phyloP scores from a whole-genome alignment of 2,797 vertebrate species.

The Loris lydekkerianus region DNA sequence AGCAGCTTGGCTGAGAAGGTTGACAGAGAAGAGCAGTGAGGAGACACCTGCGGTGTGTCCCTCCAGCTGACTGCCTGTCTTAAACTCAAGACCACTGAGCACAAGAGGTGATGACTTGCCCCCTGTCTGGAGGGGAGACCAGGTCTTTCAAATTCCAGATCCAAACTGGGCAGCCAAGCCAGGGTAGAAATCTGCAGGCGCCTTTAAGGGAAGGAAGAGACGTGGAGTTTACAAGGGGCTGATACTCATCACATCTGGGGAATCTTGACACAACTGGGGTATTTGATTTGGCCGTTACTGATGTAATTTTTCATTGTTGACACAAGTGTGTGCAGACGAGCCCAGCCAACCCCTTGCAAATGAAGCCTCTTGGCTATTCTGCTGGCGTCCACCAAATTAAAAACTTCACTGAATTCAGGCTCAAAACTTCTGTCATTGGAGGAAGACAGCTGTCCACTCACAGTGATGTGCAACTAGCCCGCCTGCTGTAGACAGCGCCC shows the following conservation, averaged over 20 bases:
- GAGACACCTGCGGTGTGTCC: accelerated
- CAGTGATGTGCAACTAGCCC: not conserved
- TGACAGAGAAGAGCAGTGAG: accelerated
- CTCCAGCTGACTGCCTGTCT: accelerated
- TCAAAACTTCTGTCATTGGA: constrained; percentile 72
- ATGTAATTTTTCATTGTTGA: constrained; percentile 76
- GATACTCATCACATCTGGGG: not conserved
- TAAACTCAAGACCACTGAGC: accelerated
- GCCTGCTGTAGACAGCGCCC: too few relatives aligned
- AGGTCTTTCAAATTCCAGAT: too few relatives aligned
- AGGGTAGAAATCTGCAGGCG: accelerated
- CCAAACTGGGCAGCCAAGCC: not conserved
- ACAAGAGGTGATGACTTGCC: too few relatives aligned
- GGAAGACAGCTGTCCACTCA: constrained; percentile 69
- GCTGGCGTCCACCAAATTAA: constrained; percentile 82
- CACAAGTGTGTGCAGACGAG: constrained; percentile 65
- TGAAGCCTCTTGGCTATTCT: constrained; percentile 78
- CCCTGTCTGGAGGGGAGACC: not conserved
- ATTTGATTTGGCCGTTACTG: constrained; percentile 76
- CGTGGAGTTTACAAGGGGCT: not conserved
- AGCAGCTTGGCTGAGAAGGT: not conserved
- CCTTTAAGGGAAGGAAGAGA: not conserved
- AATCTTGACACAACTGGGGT: constrained; percentile 65
- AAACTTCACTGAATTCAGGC: constrained; percentile 70
- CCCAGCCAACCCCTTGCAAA: constrained; percentile 76